Evolutionary conservation across 2,797 vertebrate genomes (phyloP), one percentile per base, ranked within the genome.

Genomic region (Sebastes iracundus): DNA sequence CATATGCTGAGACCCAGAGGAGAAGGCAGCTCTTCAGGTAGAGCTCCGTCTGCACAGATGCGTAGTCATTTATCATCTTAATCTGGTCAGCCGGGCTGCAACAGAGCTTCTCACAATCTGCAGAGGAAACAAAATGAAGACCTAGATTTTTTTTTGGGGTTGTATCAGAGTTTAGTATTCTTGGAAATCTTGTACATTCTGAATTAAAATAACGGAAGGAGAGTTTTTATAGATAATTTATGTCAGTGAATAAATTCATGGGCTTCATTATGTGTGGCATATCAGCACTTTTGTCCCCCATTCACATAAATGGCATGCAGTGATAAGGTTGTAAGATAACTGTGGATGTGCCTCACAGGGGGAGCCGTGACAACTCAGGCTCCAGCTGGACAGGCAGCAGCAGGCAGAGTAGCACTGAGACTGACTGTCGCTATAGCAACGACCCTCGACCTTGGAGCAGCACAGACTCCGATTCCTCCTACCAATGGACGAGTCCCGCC

Each of bases 391-490:
- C 96, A 23, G 97, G 97, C 7, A 97, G 97, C 88, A 98, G 98
- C 92, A 96, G 97, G 23, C 98, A 99, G 91, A 99, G 97, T 95
- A 99, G 98, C 90, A 97, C 96, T 0, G 98, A 99, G 85, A 96
- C 96, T 0, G 98, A 99, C 82, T 90, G 96, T 89, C 96, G 95
- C 87, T 94, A 95, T 61, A 93, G 96, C 97, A 88, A 94, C 65
- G 98, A 98, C 81, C 97, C 97, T 68, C 94, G 95, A 82, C 97
- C 98, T 23, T 99, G 98, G 98, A 99, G 98, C 96, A 99, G 98
- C 95, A 98, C 97, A 0, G 98, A 99, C 81, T 99, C 98, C 0
- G 98, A 99, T 87, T 97, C 97, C 77, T 97, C 98, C 60, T 95
- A 94, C 87, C 96, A 97, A 13, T 92, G 93, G 93, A 92, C 87